Conservation (phyloP, 1,140 invertebrate genomes). For the Neodiprion pinetum region DNA sequence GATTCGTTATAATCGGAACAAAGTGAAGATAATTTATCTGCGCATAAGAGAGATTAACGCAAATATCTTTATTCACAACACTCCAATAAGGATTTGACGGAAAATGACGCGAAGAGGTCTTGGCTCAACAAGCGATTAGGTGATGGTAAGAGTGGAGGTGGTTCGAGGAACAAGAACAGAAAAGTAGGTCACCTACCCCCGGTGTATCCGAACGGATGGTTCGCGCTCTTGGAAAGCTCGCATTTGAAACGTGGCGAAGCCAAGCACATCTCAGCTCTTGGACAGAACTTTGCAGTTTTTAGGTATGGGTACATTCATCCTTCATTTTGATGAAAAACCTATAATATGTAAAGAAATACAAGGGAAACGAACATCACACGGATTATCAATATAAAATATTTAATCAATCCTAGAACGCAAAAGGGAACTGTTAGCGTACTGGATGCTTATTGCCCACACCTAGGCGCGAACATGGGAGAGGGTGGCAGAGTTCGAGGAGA, state of each 20-base stretch:
- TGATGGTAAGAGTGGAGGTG: not conserved
- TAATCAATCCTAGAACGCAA: conserved; percentile 53
- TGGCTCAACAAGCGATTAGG: conserved; percentile 43
- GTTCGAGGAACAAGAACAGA: conserved; percentile 42
- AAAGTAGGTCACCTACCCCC: conserved; percentile 75
- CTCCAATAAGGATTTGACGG: conserved; percentile 36
- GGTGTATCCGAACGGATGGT: conserved; percentile 92
- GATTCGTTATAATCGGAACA: not conserved
- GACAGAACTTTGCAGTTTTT: conserved; percentile 82
- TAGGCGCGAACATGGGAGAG: conserved; percentile 84
- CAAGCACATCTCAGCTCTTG: conserved; percentile 72
- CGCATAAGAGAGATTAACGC: not conserved
- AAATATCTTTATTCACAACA: conserved; percentile 18
- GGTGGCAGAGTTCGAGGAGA: conserved; percentile 78
- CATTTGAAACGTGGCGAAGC: conserved; percentile 69
- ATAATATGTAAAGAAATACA: not conserved
- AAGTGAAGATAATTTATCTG: conserved; percentile 1
- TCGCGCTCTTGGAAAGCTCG: conserved; percentile 75
- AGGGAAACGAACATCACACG: not conserved
- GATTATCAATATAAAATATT: not conserved
- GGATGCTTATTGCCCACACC: conserved; percentile 89
- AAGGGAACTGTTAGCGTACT: conserved; percentile 71
- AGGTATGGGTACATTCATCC: conserved; percentile 49
- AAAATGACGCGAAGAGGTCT: conserved; percentile 40
- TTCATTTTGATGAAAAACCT: not conserved